Evolutionary conservation across 2,888 invertebrate species (phyloP), one percentile per base, ranked within the genome.

Genomic region (Mimachlamys varia): DNA sequence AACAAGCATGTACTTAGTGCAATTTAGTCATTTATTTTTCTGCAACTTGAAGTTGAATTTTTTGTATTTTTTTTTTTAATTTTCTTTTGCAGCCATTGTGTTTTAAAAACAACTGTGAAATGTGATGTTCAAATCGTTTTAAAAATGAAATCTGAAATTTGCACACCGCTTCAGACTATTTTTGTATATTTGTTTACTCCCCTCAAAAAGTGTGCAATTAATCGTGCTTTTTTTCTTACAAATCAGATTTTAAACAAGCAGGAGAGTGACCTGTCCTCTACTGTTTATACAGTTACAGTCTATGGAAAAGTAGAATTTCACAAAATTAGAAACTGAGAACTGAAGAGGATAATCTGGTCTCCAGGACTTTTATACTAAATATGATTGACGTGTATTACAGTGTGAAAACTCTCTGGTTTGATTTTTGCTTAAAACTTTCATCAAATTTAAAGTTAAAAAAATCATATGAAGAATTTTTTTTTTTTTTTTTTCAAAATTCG

Each of bases 81-180:
- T 89, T 58, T 58, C 7, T 89, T 89, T 89, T 89, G 58, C 76
- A 62, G n/a, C 58, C 58, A n/a, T 76, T 88, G 13, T 53, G 89
- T 89, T 55, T 89, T 89, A 37, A 38, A 89, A 89, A 89, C 44
- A 76, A 22, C 19, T 89, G 27, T n/a, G n/a, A n/a, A 44, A 19
- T 58, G n/a, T 58, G 58, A 19, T 58, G 19, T 22, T 58, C 2
- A 3, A 58, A 58, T 4, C n/a, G 22, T 22, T 58, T 58, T 22
- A 19, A 7, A 22, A 7, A 58, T 58, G 19, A 58, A 19, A 22
- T 7, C 19, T 19, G 58, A 58, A 19, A 58, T 58, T 58, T 58
- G 58, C 58, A 58, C 58, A 58, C 22, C n/a, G n/a, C 19, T 4
- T 58, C 22, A 44, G 3, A n/a, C n/a, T 7, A 55, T 19, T 19